These are phyloP conservation scores for Andrena bucephala DNA, from an alignment of 2,888 invertebrate species.

Conservation along the genomic window DNA sequence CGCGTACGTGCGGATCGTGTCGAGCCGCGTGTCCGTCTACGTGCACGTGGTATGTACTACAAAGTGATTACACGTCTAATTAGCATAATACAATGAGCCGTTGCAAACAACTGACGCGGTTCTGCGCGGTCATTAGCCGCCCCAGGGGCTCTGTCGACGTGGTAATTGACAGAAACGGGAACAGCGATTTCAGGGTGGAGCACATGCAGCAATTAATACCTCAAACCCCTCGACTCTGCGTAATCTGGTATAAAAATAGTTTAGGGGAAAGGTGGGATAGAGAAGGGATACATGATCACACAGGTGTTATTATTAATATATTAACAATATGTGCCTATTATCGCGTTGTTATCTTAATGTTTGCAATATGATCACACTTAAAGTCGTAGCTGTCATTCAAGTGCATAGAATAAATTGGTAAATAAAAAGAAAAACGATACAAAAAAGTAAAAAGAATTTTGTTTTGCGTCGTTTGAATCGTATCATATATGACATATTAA, in stretches of 20 bases:
- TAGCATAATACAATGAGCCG: constrained; percentile 53
- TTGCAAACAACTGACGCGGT: constrained; percentile 25
- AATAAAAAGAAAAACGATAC: too few relatives aligned
- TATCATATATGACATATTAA: too few relatives aligned
- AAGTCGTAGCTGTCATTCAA: not conserved
- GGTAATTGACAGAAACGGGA: constrained; percentile 15
- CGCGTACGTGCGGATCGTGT: constrained; percentile 46
- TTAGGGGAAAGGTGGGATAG: not conserved
- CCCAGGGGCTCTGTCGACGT: not conserved
- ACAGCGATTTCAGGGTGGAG: not conserved
- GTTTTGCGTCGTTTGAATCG: too few relatives aligned
- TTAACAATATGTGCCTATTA: not conserved
- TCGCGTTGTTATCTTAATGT: not conserved
- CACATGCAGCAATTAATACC: not conserved
- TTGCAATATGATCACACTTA: not conserved
- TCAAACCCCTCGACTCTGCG: not conserved
- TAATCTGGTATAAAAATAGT: not conserved
- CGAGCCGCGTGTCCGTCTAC: constrained; percentile 49
- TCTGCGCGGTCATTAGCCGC: constrained; percentile 35
- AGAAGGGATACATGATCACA: not conserved
- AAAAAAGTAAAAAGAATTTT: too few relatives aligned
- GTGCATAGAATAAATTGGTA: too few relatives aligned
- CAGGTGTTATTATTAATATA: not conserved
- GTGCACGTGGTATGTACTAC: constrained; percentile 39
- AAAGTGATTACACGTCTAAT: constrained; percentile 62